Evolutionary conservation across 2,888 invertebrate genomes (phyloP).

Genomic region (Lamellibrachia columna): DNA sequence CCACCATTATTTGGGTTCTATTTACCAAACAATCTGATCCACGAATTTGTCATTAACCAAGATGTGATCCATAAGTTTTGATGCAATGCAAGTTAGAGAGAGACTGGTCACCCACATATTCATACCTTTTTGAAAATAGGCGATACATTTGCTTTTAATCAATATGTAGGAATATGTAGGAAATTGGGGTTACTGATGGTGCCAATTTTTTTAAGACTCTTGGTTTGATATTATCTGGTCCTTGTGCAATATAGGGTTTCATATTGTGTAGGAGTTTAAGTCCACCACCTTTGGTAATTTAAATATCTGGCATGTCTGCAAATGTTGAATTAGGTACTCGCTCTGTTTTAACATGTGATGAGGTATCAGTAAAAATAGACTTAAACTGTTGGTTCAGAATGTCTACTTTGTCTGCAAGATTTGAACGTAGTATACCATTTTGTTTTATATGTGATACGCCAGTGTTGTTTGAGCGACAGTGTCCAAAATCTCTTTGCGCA

Average conservation of each 20-base stretch:
- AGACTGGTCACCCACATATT: neutral
- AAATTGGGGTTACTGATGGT: neutral
- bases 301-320: neutral
- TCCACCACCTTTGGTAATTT: neutral
- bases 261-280: neutral
- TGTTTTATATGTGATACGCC: neutral
- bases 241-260: neutral
- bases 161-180: too few relatives aligned
- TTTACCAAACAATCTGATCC: too few relatives aligned
- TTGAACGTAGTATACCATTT: neutral
- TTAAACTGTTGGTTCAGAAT: neutral
- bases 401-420: neutral
- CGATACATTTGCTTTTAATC: neutral
- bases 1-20: too few relatives aligned
- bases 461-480: neutral
- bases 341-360: neutral
- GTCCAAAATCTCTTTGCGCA: neutral
- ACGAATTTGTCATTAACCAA: too few relatives aligned
- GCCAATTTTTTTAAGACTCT: neutral
- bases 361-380: neutral
- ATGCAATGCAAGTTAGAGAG: too few relatives aligned
- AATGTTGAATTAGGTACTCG: neutral
- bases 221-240: neutral
- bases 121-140: neutral
- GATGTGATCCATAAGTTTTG: too few relatives aligned